Base-by-base conservation (phyloP, 2,888 invertebrate genomes). In the Ochropleura plecta region DNA sequence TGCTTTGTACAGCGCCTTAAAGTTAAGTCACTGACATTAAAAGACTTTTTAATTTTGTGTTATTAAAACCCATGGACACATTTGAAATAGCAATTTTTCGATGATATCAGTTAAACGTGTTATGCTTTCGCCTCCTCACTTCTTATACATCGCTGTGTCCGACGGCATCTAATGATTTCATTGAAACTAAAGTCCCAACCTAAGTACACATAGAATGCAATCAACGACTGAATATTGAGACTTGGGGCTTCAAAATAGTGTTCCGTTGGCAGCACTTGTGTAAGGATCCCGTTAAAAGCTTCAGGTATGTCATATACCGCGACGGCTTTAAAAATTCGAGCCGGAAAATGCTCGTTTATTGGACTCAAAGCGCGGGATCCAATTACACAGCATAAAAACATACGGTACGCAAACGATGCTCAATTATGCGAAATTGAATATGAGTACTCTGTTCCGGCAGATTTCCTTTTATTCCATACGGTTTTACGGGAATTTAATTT, bases 401-500 rank as follows among this genome's bases (percentile, higher is more conserved):
- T 55, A 49, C 48, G 73, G 20, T 51, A 49, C 44, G 42, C 51
- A 72, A 80, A 76, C 60, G 40, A 80, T 49, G 62, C 55, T 76
- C 74, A 76, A 73, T 76, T 80, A 73, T 80, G 30, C 74, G 74
- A 63, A 80, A 76, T 73, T 81, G 81, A 73, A 76, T 55, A 49
- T 40, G 62, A 57, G 75, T 40, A 55, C 74, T 63, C 51, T 2
- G 62, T 81, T 81, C 62, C 49, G 74, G 62, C 4, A 20, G 62
- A 80, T 80, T 62, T 48, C 55, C 42, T 76, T 73, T 78, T 53
- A 49, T 76, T 76, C 44, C 53, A 49, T n/a, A 18, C 14, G 53
- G 48, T 20, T 55, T 63, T 74, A 16, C 49, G 81, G 18, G 18
- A 55, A 20, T 76, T 49, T 76, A 55, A 55, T 73, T 80, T 62